Evolutionary conservation across 2,888 invertebrate genomes (phyloP).

Genomic region (Catocala nupta): DNA sequence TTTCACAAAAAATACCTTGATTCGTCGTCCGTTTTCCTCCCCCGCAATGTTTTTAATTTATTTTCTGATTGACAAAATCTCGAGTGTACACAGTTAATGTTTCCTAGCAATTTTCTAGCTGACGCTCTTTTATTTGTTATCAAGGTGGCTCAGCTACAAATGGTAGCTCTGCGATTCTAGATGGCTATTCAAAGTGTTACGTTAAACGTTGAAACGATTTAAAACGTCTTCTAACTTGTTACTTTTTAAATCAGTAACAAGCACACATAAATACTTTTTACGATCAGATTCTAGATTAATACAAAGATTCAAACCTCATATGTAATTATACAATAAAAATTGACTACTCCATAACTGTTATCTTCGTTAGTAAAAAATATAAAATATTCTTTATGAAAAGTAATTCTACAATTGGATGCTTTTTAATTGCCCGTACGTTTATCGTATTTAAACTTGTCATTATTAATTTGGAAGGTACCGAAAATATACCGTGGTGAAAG

Average conservation of each 20-base stretch:
- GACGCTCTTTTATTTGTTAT: slow-evolving; percentile 59
- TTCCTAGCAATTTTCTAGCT: slow-evolving; percentile 31
- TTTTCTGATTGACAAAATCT: slow-evolving; percentile 13
- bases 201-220: slow-evolving; percentile 8
- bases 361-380: not conserved
- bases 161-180: slow-evolving; percentile 70
- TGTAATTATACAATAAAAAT: slow-evolving; percentile 3
- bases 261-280: slow-evolving; percentile 23
- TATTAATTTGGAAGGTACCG: too few relatives aligned
- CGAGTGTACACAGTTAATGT: slow-evolving; percentile 5
- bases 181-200: slow-evolving; percentile 59
- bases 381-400: too few relatives aligned
- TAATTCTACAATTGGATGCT: too few relatives aligned
- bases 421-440: too few relatives aligned
- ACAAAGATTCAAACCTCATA: not conserved
- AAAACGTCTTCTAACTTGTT: not conserved
- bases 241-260: slow-evolving; percentile 12
- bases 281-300: slow-evolving; percentile 1
- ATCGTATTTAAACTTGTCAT: too few relatives aligned
- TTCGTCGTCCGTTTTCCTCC: slow-evolving; percentile 16
- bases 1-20: slow-evolving; percentile 38
- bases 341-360: slow-evolving; percentile 6
- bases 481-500: slow-evolving; percentile 3
- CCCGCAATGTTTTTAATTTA: slow-evolving; percentile 9
- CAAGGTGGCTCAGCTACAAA: slow-evolving; percentile 64